These are phyloP conservation scores for Bombylius discolor DNA, from an alignment of 2,888 invertebrate genomes.

Conservation along the genomic window DNA sequence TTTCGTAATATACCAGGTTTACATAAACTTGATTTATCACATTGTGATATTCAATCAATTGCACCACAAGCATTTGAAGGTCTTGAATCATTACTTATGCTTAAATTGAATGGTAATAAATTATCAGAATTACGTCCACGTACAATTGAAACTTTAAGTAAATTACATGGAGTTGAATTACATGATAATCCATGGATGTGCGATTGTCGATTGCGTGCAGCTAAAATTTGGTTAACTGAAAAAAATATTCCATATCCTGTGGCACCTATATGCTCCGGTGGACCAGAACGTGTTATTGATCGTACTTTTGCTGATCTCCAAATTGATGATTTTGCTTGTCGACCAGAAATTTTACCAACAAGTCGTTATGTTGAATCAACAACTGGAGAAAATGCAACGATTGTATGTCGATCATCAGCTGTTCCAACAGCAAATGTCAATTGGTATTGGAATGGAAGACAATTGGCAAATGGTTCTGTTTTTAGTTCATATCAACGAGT, in stretches of 20 bases:
- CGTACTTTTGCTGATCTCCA: constrained; percentile 62
- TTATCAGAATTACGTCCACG: constrained; percentile 57
- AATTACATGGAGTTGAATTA: constrained; percentile 66
- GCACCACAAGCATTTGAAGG: constrained; percentile 66
- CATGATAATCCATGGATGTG: constrained; percentile 84
- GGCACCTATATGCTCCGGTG: constrained; percentile 61
- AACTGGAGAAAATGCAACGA: constrained; percentile 73
- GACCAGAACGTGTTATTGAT: constrained; percentile 55
- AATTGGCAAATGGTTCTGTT: constrained; percentile 61
- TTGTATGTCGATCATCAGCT: constrained; percentile 68
- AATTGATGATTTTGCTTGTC: constrained; percentile 75
- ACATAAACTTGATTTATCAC: constrained; percentile 71
- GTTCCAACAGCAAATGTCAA: constrained; percentile 67
- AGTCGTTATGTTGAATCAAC: constrained; percentile 65
- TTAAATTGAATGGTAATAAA: constrained; percentile 71
- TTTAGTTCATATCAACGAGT: constrained; percentile 68
- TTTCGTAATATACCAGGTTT: constrained; percentile 63
- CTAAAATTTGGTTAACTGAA: constrained; percentile 69
- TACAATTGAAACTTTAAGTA: constrained; percentile 59
- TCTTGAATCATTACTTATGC: constrained; percentile 58
- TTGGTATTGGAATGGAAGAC: constrained; percentile 78
- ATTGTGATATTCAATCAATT: constrained; percentile 66
- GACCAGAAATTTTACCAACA: constrained; percentile 63
- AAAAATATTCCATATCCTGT: constrained; percentile 65
- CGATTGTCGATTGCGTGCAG: constrained; percentile 68